Conservation (phyloP, 2,888 invertebrate species). For the Loripinus fragilis region DNA sequence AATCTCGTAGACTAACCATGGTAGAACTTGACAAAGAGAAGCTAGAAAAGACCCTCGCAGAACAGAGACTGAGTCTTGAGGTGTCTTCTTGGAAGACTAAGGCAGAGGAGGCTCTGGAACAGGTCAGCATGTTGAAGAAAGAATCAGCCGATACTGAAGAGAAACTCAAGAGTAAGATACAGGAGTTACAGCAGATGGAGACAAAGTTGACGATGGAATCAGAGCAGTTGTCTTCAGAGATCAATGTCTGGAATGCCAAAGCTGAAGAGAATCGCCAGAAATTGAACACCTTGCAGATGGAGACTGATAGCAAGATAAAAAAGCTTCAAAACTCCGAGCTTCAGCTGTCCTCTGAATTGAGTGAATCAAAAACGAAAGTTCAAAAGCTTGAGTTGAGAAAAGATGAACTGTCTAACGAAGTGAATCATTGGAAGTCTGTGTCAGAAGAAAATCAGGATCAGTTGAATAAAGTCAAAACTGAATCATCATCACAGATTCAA, state of each 20-base stretch:
- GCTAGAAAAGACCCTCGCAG: conserved; percentile 35
- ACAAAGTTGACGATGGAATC: conserved; percentile 29
- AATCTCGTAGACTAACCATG: conserved; percentile 53
- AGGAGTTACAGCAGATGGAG: conserved; percentile 22
- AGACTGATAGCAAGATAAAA: neutral
- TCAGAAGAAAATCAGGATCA: neutral
- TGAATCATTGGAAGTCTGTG: neutral
- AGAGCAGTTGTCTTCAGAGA: neutral
- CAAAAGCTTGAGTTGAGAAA: neutral
- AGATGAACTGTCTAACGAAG: neutral
- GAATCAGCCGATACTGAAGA: conserved; percentile 37
- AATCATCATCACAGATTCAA: neutral
- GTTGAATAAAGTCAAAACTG: neutral
- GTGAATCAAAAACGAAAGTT: neutral
- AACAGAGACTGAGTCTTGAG: conserved; percentile 39
- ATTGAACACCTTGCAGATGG: neutral
- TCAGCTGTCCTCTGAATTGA: neutral
- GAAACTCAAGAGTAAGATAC: conserved; percentile 38
- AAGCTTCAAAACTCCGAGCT: neutral
- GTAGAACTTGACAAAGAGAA: conserved; percentile 53
- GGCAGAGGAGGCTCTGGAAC: conserved; percentile 29
- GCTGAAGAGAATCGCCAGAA: neutral
- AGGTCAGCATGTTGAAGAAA: conserved; percentile 31
- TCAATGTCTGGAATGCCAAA: neutral
- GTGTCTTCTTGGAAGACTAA: conserved; percentile 38